Conservation (phyloP, 2,888 invertebrate genomes). For the Lithophane semibrunnea region DNA sequence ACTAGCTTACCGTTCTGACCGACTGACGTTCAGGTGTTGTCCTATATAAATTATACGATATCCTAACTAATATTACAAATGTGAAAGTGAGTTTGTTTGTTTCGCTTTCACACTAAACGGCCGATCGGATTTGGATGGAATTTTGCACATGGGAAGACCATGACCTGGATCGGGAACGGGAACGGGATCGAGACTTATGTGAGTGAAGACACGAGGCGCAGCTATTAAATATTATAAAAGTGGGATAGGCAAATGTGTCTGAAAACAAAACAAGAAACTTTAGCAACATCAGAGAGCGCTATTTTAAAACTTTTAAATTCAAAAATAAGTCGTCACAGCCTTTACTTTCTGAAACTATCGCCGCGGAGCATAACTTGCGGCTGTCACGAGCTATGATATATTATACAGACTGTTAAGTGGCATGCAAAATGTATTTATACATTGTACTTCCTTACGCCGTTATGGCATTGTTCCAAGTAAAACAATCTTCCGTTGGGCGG, state of each 20-base stretch:
- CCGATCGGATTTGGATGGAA: too few species aligned
- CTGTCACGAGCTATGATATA: constrained; percentile 83
- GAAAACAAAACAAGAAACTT: constrained; percentile 15
- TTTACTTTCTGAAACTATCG: constrained; percentile 55
- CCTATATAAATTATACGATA: too few species aligned
- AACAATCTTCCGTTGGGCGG: constrained; percentile 87
- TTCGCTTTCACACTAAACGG: too few species aligned
- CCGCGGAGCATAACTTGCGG: constrained; percentile 73
- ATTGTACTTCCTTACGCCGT: constrained; percentile 88
- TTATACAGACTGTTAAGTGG: constrained; percentile 87
- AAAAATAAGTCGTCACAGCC: constrained; percentile 51
- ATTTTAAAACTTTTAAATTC: constrained; percentile 44
- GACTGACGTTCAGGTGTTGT: too few species aligned
- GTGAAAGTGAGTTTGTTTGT: too few species aligned
- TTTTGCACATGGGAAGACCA: too few species aligned
- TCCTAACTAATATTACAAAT: too few species aligned
- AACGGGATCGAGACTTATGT: too few species aligned
- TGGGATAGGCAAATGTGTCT: neutral
- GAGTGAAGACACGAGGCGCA: too few species aligned
- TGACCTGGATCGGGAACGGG: too few species aligned
- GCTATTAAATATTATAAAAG: neutral
- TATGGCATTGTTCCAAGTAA: constrained; percentile 88
- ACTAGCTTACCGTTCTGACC: too few species aligned
- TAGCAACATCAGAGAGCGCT: constrained; percentile 13
- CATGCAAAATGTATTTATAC: constrained; percentile 90